Percentiles rank a stretch among this genome's conserved stretches.
phyloP scores from a whole-genome alignment of 2,888 invertebrate genomes.

The Icerya purchasi region DNA sequence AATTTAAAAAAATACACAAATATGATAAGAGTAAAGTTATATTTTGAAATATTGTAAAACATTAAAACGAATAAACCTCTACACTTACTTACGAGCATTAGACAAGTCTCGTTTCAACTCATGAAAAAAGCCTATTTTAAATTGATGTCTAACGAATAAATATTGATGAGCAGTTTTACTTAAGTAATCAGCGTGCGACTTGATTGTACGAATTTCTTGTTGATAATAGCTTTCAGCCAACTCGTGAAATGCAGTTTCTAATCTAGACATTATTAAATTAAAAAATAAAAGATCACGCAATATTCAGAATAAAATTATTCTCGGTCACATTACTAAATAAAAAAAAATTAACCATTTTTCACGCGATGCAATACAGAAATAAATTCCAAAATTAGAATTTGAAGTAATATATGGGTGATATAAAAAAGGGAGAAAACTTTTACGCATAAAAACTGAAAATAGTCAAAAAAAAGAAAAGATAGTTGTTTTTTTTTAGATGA shows the following conservation, averaged over 20 bases:
- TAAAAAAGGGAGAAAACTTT: too few species aligned
- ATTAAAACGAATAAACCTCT: too few species aligned
- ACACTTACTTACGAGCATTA: conserved; percentile 37
- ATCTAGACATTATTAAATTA: conserved; percentile 27
- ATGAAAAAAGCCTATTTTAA: conserved; percentile 86
- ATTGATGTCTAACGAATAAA: conserved; percentile 84
- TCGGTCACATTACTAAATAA: neutral
- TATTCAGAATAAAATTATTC: neutral
- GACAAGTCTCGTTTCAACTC: conserved; percentile 79
- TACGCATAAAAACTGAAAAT: too few species aligned
- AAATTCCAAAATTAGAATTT: too few species aligned
- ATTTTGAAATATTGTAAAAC: neutral
- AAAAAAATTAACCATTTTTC: too few species aligned
- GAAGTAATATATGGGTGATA: too few species aligned
- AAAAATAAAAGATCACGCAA: neutral
- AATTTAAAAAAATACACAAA: neutral
- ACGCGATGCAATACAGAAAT: neutral
- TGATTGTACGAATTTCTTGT: conserved; percentile 63
- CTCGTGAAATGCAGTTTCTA: conserved; percentile 86
- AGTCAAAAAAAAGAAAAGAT: too few species aligned
- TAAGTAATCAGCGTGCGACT: conserved; percentile 71
- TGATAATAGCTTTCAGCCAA: conserved; percentile 82
- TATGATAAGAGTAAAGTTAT: conserved; percentile 3
- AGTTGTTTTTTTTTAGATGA: too few species aligned
- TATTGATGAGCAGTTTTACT: conserved; percentile 80